A percentile compares a stretch with the other conserved stretches of the same genome.
Evolutionary conservation across 2,113 vertebrate species (phyloP).

Genomic region (Thinocorus orbignyianus): DNA sequence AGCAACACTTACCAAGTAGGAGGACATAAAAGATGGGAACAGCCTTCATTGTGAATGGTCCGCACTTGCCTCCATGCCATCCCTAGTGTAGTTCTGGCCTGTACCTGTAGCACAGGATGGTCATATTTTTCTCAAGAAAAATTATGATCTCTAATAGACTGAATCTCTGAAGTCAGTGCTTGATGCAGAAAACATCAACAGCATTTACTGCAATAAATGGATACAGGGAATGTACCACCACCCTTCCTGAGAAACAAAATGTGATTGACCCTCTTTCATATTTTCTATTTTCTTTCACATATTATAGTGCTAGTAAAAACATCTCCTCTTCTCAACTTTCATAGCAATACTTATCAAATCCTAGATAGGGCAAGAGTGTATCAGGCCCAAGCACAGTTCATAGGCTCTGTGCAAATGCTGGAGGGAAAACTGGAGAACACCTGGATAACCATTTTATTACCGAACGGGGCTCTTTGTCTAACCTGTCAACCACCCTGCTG

Average conservation of each 20-base stretch:
- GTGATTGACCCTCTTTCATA: not conserved
- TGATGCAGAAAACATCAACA: not conserved
- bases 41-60: not conserved
- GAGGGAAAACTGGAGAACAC: constrained; percentile 64
- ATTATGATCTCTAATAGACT: not conserved
- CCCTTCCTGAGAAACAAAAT: not conserved
- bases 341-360: not conserved
- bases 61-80: not conserved
- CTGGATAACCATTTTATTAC: constrained; percentile 56
- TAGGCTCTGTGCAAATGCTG: constrained; percentile 57
- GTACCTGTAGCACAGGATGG: not conserved
- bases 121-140: not conserved
- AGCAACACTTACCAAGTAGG: not conserved
- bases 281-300: not conserved
- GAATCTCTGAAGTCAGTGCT: not conserved
- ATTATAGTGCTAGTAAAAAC: not conserved
- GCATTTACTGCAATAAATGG: not conserved
- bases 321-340: not conserved
- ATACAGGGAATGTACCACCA: not conserved
- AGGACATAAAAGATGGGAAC: not conserved
- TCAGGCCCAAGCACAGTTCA: not conserved
- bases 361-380: not conserved
- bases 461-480: constrained; percentile 67
- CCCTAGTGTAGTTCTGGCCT: not conserved
- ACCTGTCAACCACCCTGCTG: constrained; percentile 62